Evolutionary conservation across 2,113 vertebrate species (phyloP).

Genomic region (Urocolius indicus): DNA sequence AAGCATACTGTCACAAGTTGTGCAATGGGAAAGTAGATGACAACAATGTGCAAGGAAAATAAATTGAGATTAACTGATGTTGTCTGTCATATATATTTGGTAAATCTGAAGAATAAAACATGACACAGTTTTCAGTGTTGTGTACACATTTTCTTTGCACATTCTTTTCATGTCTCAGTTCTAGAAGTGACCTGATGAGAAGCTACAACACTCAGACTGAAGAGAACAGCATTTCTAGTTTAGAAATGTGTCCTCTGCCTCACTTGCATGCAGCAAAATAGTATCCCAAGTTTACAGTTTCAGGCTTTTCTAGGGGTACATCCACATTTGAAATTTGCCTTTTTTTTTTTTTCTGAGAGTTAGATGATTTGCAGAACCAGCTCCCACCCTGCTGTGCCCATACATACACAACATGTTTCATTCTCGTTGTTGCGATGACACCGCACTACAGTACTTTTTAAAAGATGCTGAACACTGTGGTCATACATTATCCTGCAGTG

Average conservation of each 20-base stretch:
- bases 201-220: background rate
- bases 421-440: background rate
- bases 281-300: background rate
- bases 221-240: background rate
- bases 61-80: constrained; percentile 13
- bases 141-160: background rate
- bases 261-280: background rate
- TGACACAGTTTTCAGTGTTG: constrained; percentile 30
- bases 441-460: background rate
- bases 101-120: constrained; percentile 55
- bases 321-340: background rate
- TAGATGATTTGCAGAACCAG: background rate
- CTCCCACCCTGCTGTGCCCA: background rate
- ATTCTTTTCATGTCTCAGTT: background rate
- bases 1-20: constrained; percentile 49
- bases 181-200: background rate
- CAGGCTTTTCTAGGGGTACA: background rate
- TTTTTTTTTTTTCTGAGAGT: background rate
- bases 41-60: constrained; percentile 60
- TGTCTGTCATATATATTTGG: constrained; percentile 9
- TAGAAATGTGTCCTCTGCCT: background rate
- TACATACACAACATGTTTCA: background rate
- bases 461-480: background rate
- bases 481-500: background rate
- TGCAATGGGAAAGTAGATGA: constrained; percentile 36